Evolutionary conservation across 2,888 invertebrate genomes (phyloP), one percentile per base, ranked within the genome.

Genomic region (Metellina segmentata): DNA sequence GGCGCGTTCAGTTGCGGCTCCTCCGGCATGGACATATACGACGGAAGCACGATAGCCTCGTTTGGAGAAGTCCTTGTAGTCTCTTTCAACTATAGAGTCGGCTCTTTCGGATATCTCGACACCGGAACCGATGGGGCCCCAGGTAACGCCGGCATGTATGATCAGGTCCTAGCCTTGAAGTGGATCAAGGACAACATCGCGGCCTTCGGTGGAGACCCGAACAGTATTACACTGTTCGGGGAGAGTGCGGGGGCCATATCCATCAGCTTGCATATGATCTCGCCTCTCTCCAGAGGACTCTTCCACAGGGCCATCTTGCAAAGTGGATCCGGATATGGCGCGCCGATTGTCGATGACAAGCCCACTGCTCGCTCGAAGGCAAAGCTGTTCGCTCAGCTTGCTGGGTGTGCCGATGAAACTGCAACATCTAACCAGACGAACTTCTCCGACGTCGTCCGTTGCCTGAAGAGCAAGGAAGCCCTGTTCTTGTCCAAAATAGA

Each of bases 31-130:
- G 95, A 95, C 34, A 95, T 95, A 93, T 96, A 95, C 94, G 96
- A 96, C 94, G 96, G 95, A 71, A 95, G 95, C 81, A 95, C 95
- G 2, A 94, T 96, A 81, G 95, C 96, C 2, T 94, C 95, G 70
- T 95, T 94, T 88, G 95, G 95, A 5, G 94, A 95, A 82, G 95
- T 95, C 89, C 95, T 96, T 77, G 96, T 96, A 9, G 95, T 96
- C 81, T 95, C 96, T 7, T 94, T 96, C 81, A 96, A 96, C 94
- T 96, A 96, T 94, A 94, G 96, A 91, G 94, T 96, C 2, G 96
- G 95, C 13, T 94, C 95, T 19, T 94, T 95, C 87, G 96, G 96
- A 0, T 94, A 94, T 87, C 92, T 94, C 52, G 94, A 94, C 83
- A 93, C 93, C 7, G 94, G 94, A 5, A 93, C 94, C 52, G 75